Evolutionary conservation across 2,113 vertebrate species (phyloP).

Genomic region (Alosa alosa): DNA sequence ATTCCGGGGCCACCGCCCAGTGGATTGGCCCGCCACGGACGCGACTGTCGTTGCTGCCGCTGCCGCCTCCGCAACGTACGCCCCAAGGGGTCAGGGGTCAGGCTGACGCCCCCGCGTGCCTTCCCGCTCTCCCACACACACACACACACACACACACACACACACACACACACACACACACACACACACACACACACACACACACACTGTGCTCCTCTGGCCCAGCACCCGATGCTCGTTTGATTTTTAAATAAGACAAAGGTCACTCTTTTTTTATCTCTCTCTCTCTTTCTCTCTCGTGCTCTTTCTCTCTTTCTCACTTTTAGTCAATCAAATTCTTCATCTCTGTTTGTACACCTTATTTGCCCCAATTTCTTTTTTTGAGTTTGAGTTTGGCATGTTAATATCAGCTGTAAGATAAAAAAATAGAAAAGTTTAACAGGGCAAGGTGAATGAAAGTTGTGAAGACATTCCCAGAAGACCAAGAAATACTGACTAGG

Average conservation of each 20-base stretch:
- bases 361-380: not conserved
- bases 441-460: not conserved
- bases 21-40: constrained; percentile 25
- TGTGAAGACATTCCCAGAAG: not conserved
- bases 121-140: constrained; percentile 14
- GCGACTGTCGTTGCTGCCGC: not conserved
- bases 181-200: constrained; percentile 1
- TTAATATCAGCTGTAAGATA: not conserved
- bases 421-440: not conserved
- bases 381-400: not conserved
- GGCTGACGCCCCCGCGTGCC: constrained; percentile 47
- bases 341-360: not conserved
- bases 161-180: not conserved
- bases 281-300: not conserved
- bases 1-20: constrained; percentile 53
- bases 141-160: not conserved
- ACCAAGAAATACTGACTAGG: not conserved
- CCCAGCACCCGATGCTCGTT: constrained; percentile 57
- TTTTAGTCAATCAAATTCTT: not conserved
- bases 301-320: not conserved
- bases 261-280: constrained; percentile 56
- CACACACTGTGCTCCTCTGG: constrained; percentile 14
- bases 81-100: constrained; percentile 66
- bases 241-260: constrained; percentile 78
- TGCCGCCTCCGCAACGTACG: constrained; percentile 35